Evolutionary conservation across 1,140 invertebrate genomes (phyloP).

Genomic region (Nymphalis io): DNA sequence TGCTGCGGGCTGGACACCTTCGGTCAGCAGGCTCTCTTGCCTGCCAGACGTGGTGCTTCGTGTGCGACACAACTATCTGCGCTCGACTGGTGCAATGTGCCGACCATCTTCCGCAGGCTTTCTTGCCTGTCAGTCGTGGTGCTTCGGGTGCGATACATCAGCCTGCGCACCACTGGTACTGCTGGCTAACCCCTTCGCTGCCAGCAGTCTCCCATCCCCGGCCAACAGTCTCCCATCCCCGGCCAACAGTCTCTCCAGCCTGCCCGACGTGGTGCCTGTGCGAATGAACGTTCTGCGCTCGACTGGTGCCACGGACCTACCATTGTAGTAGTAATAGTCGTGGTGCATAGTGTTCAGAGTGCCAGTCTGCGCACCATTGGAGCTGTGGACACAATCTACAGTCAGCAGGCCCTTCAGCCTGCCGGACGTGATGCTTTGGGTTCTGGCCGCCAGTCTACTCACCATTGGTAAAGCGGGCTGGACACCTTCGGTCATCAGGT

Average conservation of each 20-base stretch:
- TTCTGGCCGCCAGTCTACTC: neutral
- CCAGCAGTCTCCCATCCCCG: neutral
- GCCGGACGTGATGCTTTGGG: neutral
- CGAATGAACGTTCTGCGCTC: too few species aligned
- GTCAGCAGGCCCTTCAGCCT: neutral
- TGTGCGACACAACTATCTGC: neutral
- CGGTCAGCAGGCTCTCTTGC: neutral
- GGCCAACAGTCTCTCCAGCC: too few species aligned
- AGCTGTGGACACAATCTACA: neutral
- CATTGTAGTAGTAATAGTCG: too few species aligned
- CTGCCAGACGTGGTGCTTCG: neutral
- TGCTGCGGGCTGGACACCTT: neutral
- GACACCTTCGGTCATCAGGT: neutral
- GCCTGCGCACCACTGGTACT: neutral
- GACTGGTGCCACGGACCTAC: too few species aligned
- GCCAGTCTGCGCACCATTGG: neutral
- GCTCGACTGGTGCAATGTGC: neutral
- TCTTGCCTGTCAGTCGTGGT: neutral
- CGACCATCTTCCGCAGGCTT: neutral
- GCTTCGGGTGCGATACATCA: neutral
- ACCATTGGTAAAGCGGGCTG: neutral
- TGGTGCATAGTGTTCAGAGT: neutral
- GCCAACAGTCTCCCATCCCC: neutral
- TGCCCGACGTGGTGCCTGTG: too few species aligned
- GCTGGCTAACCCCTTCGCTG: neutral